Conservation (phyloP, 2,888 invertebrate genomes). For the Nasonia oneida region DNA sequence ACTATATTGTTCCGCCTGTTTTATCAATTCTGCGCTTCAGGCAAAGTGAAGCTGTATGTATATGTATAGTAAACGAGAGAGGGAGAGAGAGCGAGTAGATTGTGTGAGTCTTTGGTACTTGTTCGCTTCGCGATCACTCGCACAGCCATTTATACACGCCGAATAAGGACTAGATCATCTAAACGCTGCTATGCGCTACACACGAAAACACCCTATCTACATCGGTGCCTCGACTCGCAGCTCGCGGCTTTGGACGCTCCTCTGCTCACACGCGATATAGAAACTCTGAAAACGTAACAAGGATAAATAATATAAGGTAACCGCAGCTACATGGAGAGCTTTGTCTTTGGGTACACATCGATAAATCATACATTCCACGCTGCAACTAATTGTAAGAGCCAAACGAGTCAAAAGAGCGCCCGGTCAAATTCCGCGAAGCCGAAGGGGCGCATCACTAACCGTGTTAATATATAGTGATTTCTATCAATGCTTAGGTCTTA, state of each 20-base stretch:
- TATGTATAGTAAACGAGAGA: background rate
- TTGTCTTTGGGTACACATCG: background rate
- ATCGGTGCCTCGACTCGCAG: conserved; percentile 67
- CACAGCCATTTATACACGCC: conserved; percentile 66
- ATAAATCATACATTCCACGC: conserved; percentile 43
- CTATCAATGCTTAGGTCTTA: conserved; percentile 72
- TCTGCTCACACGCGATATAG: conserved; percentile 32
- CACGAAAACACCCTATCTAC: conserved; percentile 79
- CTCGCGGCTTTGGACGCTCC: conserved; percentile 60
- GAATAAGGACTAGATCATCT: conserved; percentile 76
- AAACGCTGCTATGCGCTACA: conserved; percentile 75
- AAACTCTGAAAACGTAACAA: conserved; percentile 62
- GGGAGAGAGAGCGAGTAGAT: background rate
- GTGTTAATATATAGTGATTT: conserved; percentile 69
- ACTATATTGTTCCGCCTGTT: conserved; percentile 6
- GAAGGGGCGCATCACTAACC: conserved; percentile 68
- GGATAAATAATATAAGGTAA: conserved; percentile 50
- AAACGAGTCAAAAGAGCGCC: background rate
- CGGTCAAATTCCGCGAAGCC: conserved; percentile 60
- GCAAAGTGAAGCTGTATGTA: no score
- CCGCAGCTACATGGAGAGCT: conserved; percentile 21
- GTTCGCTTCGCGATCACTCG: conserved; percentile 64
- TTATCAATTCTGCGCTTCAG: background rate
- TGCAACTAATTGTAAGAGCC: no score
- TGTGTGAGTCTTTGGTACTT: conserved; percentile 39